Conservation (phyloP, 2,888 invertebrate species). For the Ichneumoninae sp. region DNA sequence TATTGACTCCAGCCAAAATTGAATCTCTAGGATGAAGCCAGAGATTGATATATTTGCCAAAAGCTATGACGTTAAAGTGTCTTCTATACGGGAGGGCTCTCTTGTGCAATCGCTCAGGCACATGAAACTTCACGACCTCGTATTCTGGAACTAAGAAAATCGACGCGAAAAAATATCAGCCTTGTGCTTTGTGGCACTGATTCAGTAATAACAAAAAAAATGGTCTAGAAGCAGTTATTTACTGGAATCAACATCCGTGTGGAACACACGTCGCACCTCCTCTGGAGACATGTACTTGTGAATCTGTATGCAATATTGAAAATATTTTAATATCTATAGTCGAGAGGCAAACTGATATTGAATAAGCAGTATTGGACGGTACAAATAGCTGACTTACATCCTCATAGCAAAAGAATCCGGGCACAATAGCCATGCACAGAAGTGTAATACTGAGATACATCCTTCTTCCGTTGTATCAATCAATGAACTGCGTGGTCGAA, state of each 20-base stretch:
- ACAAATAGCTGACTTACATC: slow-evolving; percentile 1
- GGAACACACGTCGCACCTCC: slow-evolving; percentile 31
- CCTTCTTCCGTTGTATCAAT: background rate
- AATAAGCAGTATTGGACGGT: background rate
- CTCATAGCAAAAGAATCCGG: background rate
- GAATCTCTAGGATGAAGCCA: slow-evolving; percentile 59
- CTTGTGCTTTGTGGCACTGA: background rate
- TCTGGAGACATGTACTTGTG: slow-evolving; percentile 36
- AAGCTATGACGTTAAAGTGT: slow-evolving; percentile 50
- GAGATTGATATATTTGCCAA: slow-evolving; percentile 51
- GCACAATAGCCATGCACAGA: slow-evolving; percentile 6
- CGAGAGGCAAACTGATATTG: background rate
- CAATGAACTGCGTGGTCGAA: background rate
- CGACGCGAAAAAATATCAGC: background rate
- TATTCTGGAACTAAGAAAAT: slow-evolving; percentile 56
- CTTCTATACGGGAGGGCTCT: slow-evolving; percentile 31
- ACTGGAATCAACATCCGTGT: slow-evolving; percentile 34
- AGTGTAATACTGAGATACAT: background rate
- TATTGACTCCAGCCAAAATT: slow-evolving; percentile 36
- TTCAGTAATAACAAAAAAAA: background rate
- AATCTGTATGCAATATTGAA: slow-evolving; percentile 35
- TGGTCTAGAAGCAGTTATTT: slow-evolving; percentile 4
- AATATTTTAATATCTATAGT: background rate
- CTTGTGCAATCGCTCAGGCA: slow-evolving; percentile 40
- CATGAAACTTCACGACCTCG: slow-evolving; percentile 52